Evolutionary conservation across 2,113 vertebrate genomes (phyloP), one percentile per base, ranked within the genome.

Genomic region (Saccopteryx bilineata): DNA sequence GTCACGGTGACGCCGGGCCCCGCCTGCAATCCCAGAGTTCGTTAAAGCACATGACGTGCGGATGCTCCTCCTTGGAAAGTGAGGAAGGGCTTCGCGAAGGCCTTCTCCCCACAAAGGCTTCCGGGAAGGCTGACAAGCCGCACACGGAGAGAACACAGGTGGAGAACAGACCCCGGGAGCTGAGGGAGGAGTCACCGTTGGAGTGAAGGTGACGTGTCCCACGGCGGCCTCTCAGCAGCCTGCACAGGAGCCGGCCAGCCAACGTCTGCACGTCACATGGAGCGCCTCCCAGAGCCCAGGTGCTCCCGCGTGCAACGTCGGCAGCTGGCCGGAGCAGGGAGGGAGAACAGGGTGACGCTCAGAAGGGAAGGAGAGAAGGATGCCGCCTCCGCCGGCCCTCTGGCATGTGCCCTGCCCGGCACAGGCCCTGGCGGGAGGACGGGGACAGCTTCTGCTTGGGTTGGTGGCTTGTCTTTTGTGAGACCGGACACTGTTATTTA

Each of bases 211-310:
- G 31, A 12, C 11, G 12, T 2, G 24, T 18, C 78, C 21, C 48
- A 1, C 0, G 19, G 61, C 4, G 68, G 31, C n/a, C 33, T 87
- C n/a, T 14, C 21, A 15, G 21, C 10, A 6, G 9, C 3, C 17
- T 2, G 0, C 0, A 11, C 0, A 4, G 31, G 3, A 76, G 33
- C 18, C 26, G 7, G 7, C 2, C 13, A n/a, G 9, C 15, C 1
- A 21, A 19, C 74, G n/a, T 39, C 7, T 71, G 80, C 23, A 19
- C 66, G 33, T 46, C 39, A 21, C 26, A 11, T 39, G 39, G 39
- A 39, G 39, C 39, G 39, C 39, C 39, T 3, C 39, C 39, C 39
- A 39, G 39, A 39, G 39, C 39, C 39, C 39, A 39, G 39, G 3
- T 28, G 63, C 12, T 28, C 63, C 2, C 33, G 0, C 5, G 9